Conservation (phyloP, 1,140 invertebrate genomes). For the Ceratoteleas bidentatus region DNA sequence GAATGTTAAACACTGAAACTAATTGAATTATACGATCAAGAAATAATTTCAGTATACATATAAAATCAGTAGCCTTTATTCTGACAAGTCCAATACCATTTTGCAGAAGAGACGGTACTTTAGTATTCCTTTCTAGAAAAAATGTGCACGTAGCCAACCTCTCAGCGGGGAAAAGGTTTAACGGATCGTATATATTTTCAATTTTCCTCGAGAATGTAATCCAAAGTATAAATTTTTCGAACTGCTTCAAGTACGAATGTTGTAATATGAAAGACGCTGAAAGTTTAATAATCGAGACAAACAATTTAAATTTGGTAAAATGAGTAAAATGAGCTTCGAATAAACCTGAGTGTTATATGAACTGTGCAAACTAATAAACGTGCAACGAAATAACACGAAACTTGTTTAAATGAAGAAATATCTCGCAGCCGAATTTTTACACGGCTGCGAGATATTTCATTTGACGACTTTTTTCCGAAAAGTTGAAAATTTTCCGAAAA, state of each 20-base stretch:
- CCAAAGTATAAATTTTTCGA: conserved; percentile 11
- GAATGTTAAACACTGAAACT: no score
- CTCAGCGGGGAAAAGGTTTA: conserved; percentile 7
- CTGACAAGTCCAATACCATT: no score
- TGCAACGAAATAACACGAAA: no score
- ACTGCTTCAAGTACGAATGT: background rate
- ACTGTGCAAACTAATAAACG: no score
- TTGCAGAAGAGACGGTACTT: background rate
- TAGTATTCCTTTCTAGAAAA: conserved; percentile 17
- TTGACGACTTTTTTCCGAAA: background rate
- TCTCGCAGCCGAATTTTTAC: no score
- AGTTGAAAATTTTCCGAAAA: no score
- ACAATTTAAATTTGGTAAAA: conserved; percentile 1
- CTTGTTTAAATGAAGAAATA: no score
- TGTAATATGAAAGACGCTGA: background rate
- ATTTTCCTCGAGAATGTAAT: conserved; percentile 8
- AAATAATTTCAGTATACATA: no score
- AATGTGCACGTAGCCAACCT: conserved; percentile 13
- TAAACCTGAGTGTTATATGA: background rate
- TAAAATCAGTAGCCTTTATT: no score
- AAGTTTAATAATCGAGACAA: background rate
- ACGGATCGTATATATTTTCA: conserved; percentile 15
- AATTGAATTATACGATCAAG: no score
- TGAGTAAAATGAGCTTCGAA: background rate
- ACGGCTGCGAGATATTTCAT: no score